phyloP scores from a whole-genome alignment of 2,113 vertebrate species.

The Nothocercus julius region DNA sequence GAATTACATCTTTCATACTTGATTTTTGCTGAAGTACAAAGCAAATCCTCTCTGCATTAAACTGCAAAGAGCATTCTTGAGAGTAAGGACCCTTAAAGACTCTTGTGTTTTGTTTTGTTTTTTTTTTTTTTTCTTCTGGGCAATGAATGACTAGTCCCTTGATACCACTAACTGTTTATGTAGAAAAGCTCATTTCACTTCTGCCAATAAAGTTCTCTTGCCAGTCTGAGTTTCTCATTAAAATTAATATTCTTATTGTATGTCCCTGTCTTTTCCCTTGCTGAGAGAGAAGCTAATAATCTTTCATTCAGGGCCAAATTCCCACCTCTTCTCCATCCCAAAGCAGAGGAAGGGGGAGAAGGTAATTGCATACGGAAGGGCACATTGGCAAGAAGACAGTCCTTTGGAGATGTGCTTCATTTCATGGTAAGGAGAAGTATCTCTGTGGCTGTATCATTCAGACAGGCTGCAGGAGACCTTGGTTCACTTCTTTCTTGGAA shows the following conservation, averaged over 20 bases:
- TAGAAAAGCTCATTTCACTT: constrained; percentile 79
- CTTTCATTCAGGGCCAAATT: constrained; percentile 70
- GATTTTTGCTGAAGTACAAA: constrained; percentile 51
- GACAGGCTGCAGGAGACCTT: constrained; percentile 6
- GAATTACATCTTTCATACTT: constrained; percentile 38
- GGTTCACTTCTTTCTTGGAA: constrained; percentile 27
- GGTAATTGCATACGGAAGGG: constrained; percentile 43
- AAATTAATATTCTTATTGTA: constrained; percentile 78
- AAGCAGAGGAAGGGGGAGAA: constrained; percentile 39
- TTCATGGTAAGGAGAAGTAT: constrained; percentile 44
- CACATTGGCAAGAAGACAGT: constrained; percentile 49
- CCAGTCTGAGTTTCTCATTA: constrained; percentile 75
- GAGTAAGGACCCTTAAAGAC: constrained; percentile 68
- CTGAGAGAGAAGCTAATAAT: constrained; percentile 63
- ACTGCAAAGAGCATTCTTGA: constrained; percentile 62
- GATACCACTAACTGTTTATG: constrained; percentile 73
- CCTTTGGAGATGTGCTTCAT: constrained; percentile 45
- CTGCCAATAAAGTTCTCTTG: constrained; percentile 76
- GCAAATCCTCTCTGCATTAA: constrained; percentile 67
- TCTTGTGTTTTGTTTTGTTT: constrained; percentile 62
- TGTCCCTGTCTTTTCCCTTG: constrained; percentile 61
- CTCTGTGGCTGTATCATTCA: not conserved
- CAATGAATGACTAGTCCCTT: constrained; percentile 67
- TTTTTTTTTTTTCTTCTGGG: constrained; percentile 64
- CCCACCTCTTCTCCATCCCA: constrained; percentile 57